Conservation (phyloP, 2,113 vertebrate genomes). For the Pachycephala philippinensis region DNA sequence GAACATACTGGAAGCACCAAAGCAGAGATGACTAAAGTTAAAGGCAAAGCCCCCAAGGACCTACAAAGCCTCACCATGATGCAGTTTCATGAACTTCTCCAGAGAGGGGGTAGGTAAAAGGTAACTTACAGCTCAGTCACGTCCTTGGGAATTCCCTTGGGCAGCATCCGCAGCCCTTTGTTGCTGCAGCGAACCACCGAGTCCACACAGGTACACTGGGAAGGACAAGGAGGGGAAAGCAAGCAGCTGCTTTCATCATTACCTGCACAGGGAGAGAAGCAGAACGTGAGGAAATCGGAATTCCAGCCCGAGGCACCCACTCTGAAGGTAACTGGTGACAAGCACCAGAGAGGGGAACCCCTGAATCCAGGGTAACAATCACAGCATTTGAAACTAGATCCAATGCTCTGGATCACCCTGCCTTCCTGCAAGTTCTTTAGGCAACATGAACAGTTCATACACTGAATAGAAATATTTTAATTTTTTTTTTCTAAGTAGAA, state of each 20-base stretch:
- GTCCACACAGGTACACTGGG: slow-evolving; percentile 90
- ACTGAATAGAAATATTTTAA: not conserved
- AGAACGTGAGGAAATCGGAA: not conserved
- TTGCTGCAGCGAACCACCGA: slow-evolving; percentile 94
- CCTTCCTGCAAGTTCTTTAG: not conserved
- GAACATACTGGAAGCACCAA: not conserved
- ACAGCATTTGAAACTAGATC: not conserved
- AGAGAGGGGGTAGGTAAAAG: not conserved
- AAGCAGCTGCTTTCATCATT: slow-evolving; percentile 90
- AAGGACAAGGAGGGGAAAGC: slow-evolving; percentile 86
- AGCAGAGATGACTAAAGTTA: not conserved
- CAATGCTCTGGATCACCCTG: not conserved
- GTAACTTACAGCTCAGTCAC: slow-evolving; percentile 94
- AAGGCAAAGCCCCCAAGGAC: not conserved
- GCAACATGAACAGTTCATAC: not conserved
- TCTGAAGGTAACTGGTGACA: not conserved
- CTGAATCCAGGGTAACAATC: not conserved
- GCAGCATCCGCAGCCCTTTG: slow-evolving; percentile 83
- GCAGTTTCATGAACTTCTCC: not conserved
- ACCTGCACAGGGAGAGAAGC: slow-evolving; percentile 52
- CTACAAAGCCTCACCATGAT: not conserved
- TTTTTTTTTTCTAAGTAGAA: not conserved
- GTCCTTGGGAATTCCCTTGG: slow-evolving; percentile 94
- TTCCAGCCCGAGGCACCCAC: not conserved
- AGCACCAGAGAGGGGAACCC: not conserved